These are phyloP conservation scores for Margaritifera margaritifera DNA, from an alignment of 2,888 invertebrate species.

Conservation along the genomic window DNA sequence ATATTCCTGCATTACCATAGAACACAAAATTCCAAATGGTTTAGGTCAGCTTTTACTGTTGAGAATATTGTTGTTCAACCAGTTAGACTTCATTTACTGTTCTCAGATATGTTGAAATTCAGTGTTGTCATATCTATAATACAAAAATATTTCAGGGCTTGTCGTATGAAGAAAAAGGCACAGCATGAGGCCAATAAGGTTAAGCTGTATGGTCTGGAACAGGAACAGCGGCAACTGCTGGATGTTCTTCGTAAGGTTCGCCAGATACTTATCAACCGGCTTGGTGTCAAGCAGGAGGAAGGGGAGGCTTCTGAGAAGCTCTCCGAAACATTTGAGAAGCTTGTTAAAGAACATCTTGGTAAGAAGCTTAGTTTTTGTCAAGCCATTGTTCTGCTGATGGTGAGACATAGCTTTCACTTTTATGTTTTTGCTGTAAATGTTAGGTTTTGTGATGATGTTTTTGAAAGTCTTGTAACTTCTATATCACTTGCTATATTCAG, in stretches of 20 bases:
- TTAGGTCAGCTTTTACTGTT: too few species aligned
- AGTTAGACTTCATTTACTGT: too few species aligned
- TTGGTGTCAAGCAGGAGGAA: slow-evolving; percentile 7
- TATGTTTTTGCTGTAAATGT: too few species aligned
- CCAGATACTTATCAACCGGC: slow-evolving; percentile 32
- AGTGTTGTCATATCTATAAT: neutral
- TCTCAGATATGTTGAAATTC: neutral
- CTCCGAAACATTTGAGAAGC: slow-evolving; percentile 43
- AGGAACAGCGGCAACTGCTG: slow-evolving; percentile 88
- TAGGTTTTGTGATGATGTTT: too few species aligned
- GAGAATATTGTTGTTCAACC: too few species aligned
- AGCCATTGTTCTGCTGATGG: neutral
- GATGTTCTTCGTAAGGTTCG: slow-evolving; percentile 50
- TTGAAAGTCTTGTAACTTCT: too few species aligned
- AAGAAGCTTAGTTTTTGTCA: slow-evolving; percentile 26
- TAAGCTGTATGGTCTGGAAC: slow-evolving; percentile 92
- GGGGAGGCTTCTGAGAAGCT: slow-evolving; percentile 23
- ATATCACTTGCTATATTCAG: too few species aligned
- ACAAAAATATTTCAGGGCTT: slow-evolving; percentile 79
- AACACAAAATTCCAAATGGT: too few species aligned
- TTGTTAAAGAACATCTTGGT: slow-evolving; percentile 55
- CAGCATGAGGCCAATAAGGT: slow-evolving; percentile 99
- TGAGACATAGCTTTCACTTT: too few species aligned
- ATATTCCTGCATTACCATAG: too few species aligned
- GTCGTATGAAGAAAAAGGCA: slow-evolving; percentile 97